These are phyloP conservation scores for Telenomus remus DNA, from an alignment of 1,140 invertebrate species.

Conservation along the genomic window DNA sequence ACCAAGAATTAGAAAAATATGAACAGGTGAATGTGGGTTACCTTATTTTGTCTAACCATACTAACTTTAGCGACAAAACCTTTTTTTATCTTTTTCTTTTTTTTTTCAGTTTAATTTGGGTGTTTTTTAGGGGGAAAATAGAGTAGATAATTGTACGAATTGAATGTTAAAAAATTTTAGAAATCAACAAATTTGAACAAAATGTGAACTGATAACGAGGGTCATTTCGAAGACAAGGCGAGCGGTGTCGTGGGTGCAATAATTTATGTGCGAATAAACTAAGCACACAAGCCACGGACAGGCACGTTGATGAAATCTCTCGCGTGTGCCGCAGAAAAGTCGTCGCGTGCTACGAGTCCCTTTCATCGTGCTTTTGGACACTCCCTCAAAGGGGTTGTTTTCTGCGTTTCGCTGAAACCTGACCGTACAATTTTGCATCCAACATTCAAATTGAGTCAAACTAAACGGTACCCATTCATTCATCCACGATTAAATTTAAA, in stretches of 20 bases:
- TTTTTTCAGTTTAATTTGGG: too few relatives aligned
- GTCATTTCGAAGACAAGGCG: constrained; percentile 35
- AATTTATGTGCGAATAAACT: constrained; percentile 69
- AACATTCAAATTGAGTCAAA: too few relatives aligned
- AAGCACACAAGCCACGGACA: constrained; percentile 23
- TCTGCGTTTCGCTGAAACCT: neutral
- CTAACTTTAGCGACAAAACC: too few relatives aligned
- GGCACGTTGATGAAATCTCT: constrained; percentile 67
- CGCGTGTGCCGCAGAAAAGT: constrained; percentile 57
- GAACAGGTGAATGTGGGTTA: constrained; percentile 82
- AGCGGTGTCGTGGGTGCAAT: neutral
- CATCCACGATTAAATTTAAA: too few relatives aligned
- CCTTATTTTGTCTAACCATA: too few relatives aligned
- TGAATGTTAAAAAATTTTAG: too few relatives aligned
- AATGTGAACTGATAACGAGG: constrained; percentile 42
- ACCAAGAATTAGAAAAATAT: constrained; percentile 99
- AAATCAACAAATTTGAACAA: neutral
- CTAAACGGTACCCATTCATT: too few relatives aligned
- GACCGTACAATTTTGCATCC: too few relatives aligned
- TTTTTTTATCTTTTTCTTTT: too few relatives aligned
- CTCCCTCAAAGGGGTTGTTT: constrained; percentile 33
- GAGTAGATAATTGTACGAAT: too few relatives aligned
- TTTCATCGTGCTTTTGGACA: constrained; percentile 40
- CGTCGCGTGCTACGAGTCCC: constrained; percentile 52
- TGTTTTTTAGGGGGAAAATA: too few relatives aligned